Conservation (phyloP, 2,113 vertebrate species). For the Semnopithecus entellus region DNA sequence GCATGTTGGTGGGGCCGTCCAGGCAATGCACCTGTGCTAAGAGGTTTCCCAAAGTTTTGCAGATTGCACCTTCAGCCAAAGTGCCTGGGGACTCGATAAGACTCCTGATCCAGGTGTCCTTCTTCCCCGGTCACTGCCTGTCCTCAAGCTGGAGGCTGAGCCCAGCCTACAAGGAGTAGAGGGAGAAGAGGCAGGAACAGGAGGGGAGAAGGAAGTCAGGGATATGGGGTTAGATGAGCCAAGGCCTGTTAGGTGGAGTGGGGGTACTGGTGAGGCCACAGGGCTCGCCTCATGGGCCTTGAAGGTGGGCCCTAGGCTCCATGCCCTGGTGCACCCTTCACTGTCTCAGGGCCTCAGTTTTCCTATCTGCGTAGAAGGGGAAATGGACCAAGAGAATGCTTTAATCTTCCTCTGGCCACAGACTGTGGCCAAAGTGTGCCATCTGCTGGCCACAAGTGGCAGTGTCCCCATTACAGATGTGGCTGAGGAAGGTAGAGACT, state of each 20-base stretch:
- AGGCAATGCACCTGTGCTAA: fast-evolving
- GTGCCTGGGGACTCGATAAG: neutral
- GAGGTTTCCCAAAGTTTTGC: neutral
- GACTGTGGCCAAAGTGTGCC: neutral
- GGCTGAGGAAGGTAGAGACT: neutral
- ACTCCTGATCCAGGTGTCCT: fast-evolving
- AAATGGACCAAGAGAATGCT: neutral
- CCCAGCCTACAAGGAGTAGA: neutral
- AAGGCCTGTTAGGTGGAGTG: too few relatives aligned
- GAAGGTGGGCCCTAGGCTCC: neutral
- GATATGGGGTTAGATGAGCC: neutral
- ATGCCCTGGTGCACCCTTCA: neutral
- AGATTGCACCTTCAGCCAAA: neutral
- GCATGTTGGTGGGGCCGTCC: neutral
- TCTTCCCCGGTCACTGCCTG: neutral
- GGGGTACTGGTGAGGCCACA: neutral
- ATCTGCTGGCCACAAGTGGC: neutral
- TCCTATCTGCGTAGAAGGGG: fast-evolving
- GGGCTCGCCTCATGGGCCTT: neutral
- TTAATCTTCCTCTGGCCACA: neutral
- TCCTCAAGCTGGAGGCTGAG: neutral
- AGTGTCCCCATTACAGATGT: neutral
- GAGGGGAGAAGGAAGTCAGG: neutral
- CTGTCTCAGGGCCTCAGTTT: neutral
- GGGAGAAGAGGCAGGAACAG: neutral